phyloP scores from a whole-genome alignment of 2,888 invertebrate genomes.

The Rhimphoctona megacephalus region DNA sequence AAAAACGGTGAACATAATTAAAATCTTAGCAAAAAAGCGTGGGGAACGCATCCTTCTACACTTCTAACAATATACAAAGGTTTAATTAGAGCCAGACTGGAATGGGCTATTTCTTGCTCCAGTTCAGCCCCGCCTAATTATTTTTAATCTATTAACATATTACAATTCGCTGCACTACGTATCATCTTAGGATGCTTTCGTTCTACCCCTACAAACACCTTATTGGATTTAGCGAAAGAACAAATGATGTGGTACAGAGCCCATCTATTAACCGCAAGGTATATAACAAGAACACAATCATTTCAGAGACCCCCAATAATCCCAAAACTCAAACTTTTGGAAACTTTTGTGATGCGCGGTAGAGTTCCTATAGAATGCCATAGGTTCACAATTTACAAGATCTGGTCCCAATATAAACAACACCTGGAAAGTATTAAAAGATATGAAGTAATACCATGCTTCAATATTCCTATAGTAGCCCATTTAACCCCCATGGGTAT shows the following conservation, averaged over 20 bases:
- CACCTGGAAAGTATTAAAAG: not conserved
- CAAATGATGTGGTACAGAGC: not conserved
- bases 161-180: not conserved
- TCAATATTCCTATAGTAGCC: not conserved
- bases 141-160: not conserved
- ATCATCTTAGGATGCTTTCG: not conserved
- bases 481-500: not conserved
- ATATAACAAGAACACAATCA: not conserved
- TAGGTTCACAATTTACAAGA: not conserved
- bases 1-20: constrained; percentile 9
- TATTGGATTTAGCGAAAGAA: constrained; percentile 1
- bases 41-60: constrained; percentile 39
- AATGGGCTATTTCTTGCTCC: constrained; percentile 6
- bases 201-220: constrained; percentile 26
- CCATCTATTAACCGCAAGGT: not conserved
- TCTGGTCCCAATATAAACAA: not conserved
- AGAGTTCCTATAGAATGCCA: not conserved
- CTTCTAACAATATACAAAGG: constrained; percentile 26
- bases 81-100: constrained; percentile 9
- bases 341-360: not conserved
- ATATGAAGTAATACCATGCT: not conserved
- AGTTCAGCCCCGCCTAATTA: not conserved
- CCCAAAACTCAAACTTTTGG: not conserved
- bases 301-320: constrained; percentile 1
- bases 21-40: constrained; percentile 12